A percentile compares a stretch with the other conserved stretches of the same genome.
Evolutionary conservation across 2,888 invertebrate genomes (phyloP).

Genomic region (Margaritifera margaritifera): DNA sequence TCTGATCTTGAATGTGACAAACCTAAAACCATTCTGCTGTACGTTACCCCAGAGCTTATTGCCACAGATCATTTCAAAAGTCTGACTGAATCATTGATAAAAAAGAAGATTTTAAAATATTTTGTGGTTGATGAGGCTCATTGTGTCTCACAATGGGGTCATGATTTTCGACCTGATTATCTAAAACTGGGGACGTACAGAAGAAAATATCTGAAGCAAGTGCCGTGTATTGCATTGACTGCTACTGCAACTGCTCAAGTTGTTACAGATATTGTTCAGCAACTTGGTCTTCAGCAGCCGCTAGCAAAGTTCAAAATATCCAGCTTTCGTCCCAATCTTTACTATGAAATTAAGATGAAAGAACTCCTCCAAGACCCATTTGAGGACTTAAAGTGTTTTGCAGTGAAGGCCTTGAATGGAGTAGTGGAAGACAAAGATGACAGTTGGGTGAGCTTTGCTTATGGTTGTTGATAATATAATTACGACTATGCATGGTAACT

Average conservation of each 20-base stretch:
- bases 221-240: conserved; percentile 92
- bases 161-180: conserved; percentile 95
- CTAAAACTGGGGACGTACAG: conserved; percentile 85
- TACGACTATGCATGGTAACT: no score
- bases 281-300: conserved; percentile 81
- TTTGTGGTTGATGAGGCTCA: conserved; percentile 92
- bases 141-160: conserved; percentile 96
- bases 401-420: conserved; percentile 52
- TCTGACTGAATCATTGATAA: conserved; percentile 81
- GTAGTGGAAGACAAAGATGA: conserved; percentile 37
- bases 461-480: no score
- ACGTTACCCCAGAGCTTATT: conserved; percentile 97
- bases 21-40: conserved; percentile 88
- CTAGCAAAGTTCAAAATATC: conserved; percentile 81
- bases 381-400: conserved; percentile 80
- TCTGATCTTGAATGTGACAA: conserved; percentile 82
- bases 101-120: conserved; percentile 86
- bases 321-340: conserved; percentile 90
- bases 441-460: conserved; percentile 45
- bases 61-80: conserved; percentile 78
- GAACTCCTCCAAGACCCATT: conserved; percentile 86
- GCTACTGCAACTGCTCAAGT: conserved; percentile 86
- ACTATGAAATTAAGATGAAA: conserved; percentile 93
- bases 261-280: conserved; percentile 75
- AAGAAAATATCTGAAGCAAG: conserved; percentile 76